Evolutionary conservation across 1,140 invertebrate genomes (phyloP).

Genomic region (Neotoxoptera formosana): DNA sequence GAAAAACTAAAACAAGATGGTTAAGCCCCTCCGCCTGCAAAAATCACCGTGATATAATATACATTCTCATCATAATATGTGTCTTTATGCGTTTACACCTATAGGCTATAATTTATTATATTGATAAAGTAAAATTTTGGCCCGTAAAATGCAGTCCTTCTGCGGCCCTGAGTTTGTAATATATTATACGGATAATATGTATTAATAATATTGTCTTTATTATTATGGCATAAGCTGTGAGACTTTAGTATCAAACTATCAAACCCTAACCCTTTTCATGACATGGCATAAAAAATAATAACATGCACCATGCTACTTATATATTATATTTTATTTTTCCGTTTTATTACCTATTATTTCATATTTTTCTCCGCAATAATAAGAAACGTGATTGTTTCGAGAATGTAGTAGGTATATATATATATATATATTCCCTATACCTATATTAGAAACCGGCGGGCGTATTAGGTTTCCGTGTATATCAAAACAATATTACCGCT

Average conservation of each 20-base stretch:
- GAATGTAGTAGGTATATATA: too few relatives aligned
- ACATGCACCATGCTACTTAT: background rate
- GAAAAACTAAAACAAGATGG: background rate
- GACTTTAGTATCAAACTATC: background rate
- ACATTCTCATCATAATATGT: background rate
- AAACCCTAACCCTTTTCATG: background rate
- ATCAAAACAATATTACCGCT: slow-evolving; percentile 26
- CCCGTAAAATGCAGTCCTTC: too few relatives aligned
- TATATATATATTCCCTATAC: background rate
- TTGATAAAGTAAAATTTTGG: too few relatives aligned
- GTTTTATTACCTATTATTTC: background rate
- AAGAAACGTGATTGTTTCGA: background rate
- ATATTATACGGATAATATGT: too few relatives aligned
- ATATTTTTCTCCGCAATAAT: background rate
- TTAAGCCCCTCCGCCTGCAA: background rate
- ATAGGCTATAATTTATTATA: too few relatives aligned
- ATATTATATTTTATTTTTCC: background rate
- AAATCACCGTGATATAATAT: background rate
- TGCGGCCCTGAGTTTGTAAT: too few relatives aligned
- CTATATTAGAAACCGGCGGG: background rate
- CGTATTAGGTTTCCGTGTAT: background rate
- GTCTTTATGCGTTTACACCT: too few relatives aligned
- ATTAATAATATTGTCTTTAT: background rate
- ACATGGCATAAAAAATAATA: background rate
- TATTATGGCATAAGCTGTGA: background rate